These are phyloP conservation scores for Denticeps clupeoides DNA, from an alignment of 2,797 vertebrate species.

Conservation along the genomic window DNA sequence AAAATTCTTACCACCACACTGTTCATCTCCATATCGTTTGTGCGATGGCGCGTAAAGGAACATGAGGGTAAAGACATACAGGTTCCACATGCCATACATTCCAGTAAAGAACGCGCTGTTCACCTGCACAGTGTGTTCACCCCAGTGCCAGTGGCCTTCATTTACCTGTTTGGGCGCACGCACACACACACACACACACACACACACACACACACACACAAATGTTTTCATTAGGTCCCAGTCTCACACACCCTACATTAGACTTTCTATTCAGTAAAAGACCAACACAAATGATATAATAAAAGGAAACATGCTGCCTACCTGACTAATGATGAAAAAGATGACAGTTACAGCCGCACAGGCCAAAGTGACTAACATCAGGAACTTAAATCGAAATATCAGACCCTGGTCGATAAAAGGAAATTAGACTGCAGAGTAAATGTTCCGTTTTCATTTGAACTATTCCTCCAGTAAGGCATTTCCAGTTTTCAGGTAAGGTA, in stretches of 20 bases:
- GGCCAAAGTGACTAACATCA: constrained; percentile 88
- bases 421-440: constrained; percentile 10
- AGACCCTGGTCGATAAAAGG: constrained; percentile 62
- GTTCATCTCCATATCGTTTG: constrained; percentile 87
- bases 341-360: constrained; percentile 95
- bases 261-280: too few species aligned
- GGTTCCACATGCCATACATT: constrained; percentile 98
- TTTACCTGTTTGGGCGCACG: constrained; percentile 70
- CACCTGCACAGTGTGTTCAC: constrained; percentile 73
- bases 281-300: background rate
- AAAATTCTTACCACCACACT: constrained; percentile 66
- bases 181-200: background rate
- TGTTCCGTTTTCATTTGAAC: too few species aligned
- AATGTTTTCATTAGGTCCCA: background rate
- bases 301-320: too few species aligned
- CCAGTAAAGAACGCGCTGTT: constrained; percentile 97
- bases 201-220: background rate
- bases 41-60: constrained; percentile 95
- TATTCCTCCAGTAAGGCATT: too few species aligned
- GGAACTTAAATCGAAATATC: constrained; percentile 94
- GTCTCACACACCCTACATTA: too few species aligned
- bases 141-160: constrained; percentile 94
- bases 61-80: constrained; percentile 95
- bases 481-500: too few species aligned
- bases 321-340: constrained; percentile 97